A percentile compares a stretch with the other conserved stretches of the same genome.
Evolutionary conservation across 2,888 invertebrate genomes (phyloP).

Genomic region (Caenorhabditis angaria): DNA sequence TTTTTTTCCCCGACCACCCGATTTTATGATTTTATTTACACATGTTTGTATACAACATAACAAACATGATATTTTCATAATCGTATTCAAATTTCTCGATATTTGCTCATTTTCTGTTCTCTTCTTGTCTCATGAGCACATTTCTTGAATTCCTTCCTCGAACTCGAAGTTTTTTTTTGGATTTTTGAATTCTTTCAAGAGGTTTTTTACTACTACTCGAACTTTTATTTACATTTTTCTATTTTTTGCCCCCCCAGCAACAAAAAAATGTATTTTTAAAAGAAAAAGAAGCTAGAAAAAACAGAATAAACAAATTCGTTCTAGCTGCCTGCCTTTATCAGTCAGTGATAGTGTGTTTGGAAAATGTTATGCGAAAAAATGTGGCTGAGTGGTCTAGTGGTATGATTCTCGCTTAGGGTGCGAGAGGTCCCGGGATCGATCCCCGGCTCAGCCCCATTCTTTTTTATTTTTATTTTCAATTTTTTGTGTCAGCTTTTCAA

Average conservation of each 20-base stretch:
- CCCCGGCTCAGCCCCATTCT: constrained; percentile 63
- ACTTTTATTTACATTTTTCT: too few species aligned
- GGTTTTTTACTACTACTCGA: neutral
- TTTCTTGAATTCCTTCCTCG: neutral
- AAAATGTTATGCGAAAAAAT: neutral
- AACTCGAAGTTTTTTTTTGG: neutral
- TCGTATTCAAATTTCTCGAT: neutral
- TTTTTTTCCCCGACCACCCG: neutral
- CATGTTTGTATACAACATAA: neutral
- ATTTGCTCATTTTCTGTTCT: neutral
- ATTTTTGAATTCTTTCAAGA: neutral
- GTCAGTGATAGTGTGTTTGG: neutral
- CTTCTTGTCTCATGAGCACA: neutral
- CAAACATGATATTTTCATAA: neutral
- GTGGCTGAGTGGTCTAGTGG: constrained; percentile 72
- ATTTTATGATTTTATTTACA: constrained; percentile 1
- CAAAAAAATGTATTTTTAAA: too few species aligned
- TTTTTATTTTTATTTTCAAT: constrained; percentile 6
- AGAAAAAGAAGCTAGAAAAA: too few species aligned
- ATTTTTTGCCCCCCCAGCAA: too few species aligned
- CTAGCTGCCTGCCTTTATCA: neutral
- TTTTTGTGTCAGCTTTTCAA: neutral
- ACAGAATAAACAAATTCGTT: too few species aligned
- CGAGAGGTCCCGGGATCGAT: constrained; percentile 73
- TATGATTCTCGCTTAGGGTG: constrained; percentile 73